phyloP scores from a whole-genome alignment of 2,888 invertebrate species.

The Drosophila macrospina region DNA sequence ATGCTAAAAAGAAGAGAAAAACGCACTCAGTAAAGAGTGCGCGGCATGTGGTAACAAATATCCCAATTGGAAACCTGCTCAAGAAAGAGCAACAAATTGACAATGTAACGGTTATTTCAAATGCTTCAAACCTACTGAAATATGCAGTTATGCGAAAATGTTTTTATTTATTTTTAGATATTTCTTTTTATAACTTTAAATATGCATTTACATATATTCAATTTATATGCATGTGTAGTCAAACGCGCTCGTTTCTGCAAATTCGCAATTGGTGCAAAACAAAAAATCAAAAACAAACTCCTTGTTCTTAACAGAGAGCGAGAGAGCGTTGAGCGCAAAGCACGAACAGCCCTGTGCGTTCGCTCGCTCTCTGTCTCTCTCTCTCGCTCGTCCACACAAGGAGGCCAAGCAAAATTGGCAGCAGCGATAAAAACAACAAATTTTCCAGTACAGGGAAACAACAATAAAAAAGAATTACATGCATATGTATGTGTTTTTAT shows the following conservation, averaged over 20 bases:
- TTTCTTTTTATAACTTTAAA: neutral
- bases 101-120: neutral
- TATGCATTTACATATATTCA: neutral
- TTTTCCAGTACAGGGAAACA: conserved; percentile 62
- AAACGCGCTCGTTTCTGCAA: conserved; percentile 5
- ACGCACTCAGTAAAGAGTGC: conserved; percentile 6
- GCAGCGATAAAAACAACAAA: conserved; percentile 65
- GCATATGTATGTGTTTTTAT: conserved; percentile 1
- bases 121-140: neutral
- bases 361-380: conserved; percentile 7
- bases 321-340: conserved; percentile 21
- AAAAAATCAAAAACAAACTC: conserved; percentile 40
- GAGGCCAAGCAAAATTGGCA: conserved; percentile 53
- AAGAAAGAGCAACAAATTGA: neutral
- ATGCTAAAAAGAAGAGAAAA: conserved; percentile 21
- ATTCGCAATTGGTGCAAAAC: conserved; percentile 34
- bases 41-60: conserved; percentile 7
- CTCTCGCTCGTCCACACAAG: conserved; percentile 7
- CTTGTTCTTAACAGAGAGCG: conserved; percentile 22
- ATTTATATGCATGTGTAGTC: neutral
- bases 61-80: conserved; percentile 26
- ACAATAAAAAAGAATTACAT: conserved; percentile 52
- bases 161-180: neutral
- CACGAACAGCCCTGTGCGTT: conserved; percentile 26
- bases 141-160: neutral